Conservation (phyloP, 2,888 invertebrate genomes). For the Cephus pulcher region DNA sequence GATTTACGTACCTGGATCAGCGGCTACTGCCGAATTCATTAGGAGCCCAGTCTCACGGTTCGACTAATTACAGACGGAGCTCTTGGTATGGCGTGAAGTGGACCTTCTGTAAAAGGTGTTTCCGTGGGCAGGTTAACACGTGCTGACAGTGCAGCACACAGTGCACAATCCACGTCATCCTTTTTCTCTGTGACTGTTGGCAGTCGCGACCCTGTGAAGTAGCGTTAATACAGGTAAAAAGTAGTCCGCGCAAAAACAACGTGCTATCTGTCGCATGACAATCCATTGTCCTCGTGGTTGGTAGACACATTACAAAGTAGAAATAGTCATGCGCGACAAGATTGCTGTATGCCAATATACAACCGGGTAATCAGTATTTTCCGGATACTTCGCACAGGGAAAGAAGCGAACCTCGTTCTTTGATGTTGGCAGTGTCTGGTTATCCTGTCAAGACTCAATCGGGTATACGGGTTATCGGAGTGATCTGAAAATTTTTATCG, state of each 20-base stretch:
- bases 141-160: neutral
- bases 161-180: neutral
- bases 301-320: neutral
- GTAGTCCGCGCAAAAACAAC: constrained; percentile 32
- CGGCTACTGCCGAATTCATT: neutral
- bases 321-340: neutral
- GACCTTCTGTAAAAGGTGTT: neutral
- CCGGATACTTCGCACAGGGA: neutral
- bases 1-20: constrained; percentile 39
- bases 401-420: neutral
- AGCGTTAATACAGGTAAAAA: constrained; percentile 38
- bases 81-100: neutral
- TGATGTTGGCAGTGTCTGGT: neutral
- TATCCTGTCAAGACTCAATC: neutral
- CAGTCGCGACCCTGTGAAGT: neutral
- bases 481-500: neutral
- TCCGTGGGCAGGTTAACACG: neutral
- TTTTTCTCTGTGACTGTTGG: neutral
- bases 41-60: neutral
- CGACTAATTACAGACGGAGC: neutral
- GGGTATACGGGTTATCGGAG: neutral
- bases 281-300: constrained; percentile 32
- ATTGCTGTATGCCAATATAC: neutral
- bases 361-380: constrained; percentile 15
- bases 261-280: constrained; percentile 21